A percentile compares a stretch with the other conserved stretches of the same genome.
These are phyloP conservation scores for Actinia equina DNA, from an alignment of 64 coral and sea anemone genomes.

Conservation along the genomic window DNA sequence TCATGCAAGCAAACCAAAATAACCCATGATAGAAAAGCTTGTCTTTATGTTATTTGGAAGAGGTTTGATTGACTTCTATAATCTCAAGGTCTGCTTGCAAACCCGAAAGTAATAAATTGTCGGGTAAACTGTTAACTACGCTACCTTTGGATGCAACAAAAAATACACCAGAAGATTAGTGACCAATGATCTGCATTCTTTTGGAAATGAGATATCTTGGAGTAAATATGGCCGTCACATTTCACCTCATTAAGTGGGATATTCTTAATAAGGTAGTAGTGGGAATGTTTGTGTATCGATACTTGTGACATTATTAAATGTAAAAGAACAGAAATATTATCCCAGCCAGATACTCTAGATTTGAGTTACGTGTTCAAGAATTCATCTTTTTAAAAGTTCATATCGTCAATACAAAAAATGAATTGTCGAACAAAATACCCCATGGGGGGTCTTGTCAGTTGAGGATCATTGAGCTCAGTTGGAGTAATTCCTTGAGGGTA, in stretches of 20 bases:
- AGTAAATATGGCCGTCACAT: background rate
- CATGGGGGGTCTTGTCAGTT: no score
- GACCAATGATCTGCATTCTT: background rate
- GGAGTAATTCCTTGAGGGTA: no score
- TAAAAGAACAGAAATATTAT: background rate
- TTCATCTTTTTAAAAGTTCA: background rate
- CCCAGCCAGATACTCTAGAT: no score
- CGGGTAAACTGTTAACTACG: background rate
- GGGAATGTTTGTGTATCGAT: background rate
- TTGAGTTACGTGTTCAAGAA: background rate
- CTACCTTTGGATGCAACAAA: background rate
- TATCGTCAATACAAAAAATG: background rate
- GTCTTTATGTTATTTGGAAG: background rate
- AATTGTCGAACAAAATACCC: background rate
- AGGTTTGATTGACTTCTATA: background rate
- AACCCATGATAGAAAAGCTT: background rate
- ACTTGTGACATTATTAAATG: background rate
- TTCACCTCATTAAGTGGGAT: constrained; percentile 5
- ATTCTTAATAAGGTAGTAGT: background rate
- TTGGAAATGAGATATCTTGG: background rate
- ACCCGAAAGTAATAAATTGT: background rate
- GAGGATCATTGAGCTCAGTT: no score
- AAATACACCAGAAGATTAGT: background rate
- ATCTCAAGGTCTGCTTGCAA: background rate
- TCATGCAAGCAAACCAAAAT: background rate